Percentiles rank a stretch among this genome's conserved stretches.
Conservation (phyloP, 2,797 vertebrate species). For the Squalus acanthias region DNA sequence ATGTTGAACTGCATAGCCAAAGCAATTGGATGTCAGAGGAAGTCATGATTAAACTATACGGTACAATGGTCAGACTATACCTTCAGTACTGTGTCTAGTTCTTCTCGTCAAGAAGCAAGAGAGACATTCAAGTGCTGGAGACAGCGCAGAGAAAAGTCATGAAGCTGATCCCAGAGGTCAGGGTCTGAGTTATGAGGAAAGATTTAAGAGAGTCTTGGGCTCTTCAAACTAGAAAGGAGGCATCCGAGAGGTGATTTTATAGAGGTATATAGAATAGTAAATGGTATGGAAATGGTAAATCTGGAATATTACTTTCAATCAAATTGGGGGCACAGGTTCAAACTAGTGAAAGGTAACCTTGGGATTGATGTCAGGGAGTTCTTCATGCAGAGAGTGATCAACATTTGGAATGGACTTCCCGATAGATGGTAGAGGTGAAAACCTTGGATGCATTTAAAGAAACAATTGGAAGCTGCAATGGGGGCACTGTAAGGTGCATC, state of each 20-base stretch:
- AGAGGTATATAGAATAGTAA: background rate
- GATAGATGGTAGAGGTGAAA: background rate
- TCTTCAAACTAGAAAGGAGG: background rate
- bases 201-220: background rate
- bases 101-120: background rate
- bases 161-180: background rate
- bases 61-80: background rate
- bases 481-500: no score
- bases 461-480: background rate
- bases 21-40: background rate
- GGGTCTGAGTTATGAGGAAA: background rate
- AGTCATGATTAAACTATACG: background rate
- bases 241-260: background rate
- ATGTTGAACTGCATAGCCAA: background rate
- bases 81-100: background rate
- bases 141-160: background rate
- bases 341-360: background rate
- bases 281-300: background rate
- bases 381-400: background rate
- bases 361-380: background rate
- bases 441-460: background rate
- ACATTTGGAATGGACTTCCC: background rate
- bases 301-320: conserved; percentile 2
- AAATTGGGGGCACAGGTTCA: background rate
- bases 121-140: background rate